Evolutionary conservation across 1,140 invertebrate species (phyloP), one percentile per base, ranked within the genome.

Genomic region (Temnothorax curvispinosus): DNA sequence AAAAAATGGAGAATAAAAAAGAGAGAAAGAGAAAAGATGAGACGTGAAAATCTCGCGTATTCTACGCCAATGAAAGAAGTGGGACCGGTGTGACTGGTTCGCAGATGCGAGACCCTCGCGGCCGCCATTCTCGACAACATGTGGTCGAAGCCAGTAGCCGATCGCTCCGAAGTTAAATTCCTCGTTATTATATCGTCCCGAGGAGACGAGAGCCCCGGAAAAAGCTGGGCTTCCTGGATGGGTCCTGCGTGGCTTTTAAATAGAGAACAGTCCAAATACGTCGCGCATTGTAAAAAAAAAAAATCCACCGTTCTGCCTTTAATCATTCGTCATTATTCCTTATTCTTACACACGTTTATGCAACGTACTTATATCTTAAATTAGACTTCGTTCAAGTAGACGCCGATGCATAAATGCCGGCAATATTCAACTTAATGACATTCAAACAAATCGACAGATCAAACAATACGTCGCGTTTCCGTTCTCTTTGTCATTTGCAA

Each of bases 31-130:
- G 44, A 41, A 38, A 44, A 62, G n/a, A 18, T 21, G 27, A 47
- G 58, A 35, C 11, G 18, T 44, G 54, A 86, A 62, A 62, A 77
- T 62, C 80, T 38, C 69, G 21, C 9, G 41, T 9, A 35, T 88
- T 76, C 92, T 92, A 94, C 94, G 94, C 92, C 93, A 93, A 4
- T 94, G 94, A 56, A 86, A 92, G 86, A 93, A 93, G 89, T 90
- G 91, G 88, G 94, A 95, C 95, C 94, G 95, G 95, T 95, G 91
- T 94, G 94, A 95, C 95, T 93, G 92, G 95, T 95, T 93, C 93
- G 94, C 93, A 95, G 94, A 95, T 95, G 94, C 92, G 91, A 93
- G 93, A 75, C 78, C 91, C 91, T 88, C 77, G 84, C 82, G 76
- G 86, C 91, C 74, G 87, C 76, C 89, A 88, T 88, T 87, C 89